These are phyloP conservation scores for Alosa alosa DNA, from an alignment of 2,113 vertebrate species.

Conservation along the genomic window DNA sequence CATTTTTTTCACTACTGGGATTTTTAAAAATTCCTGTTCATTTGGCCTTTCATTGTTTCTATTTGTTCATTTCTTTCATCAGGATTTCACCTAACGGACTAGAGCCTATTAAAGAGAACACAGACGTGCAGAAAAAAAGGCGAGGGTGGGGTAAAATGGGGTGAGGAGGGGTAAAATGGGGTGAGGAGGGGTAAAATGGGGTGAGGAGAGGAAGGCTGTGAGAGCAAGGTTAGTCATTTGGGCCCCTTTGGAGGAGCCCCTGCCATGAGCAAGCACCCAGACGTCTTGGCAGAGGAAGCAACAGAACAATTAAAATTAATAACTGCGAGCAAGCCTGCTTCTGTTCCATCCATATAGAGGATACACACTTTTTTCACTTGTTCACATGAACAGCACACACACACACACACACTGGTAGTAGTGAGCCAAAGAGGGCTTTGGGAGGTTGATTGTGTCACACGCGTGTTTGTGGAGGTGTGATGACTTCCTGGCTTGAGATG, in stretches of 20 bases:
- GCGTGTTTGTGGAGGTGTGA: constrained; percentile 25
- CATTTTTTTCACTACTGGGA: constrained; percentile 32
- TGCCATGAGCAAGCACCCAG: constrained; percentile 37
- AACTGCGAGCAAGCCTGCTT: constrained; percentile 39
- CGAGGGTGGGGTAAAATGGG: constrained; percentile 48
- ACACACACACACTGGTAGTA: constrained; percentile 8
- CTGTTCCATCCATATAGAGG: constrained; percentile 17
- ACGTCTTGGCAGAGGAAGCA: constrained; percentile 39
- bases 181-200: constrained; percentile 44
- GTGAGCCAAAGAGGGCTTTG: neutral
- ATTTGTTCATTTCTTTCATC: constrained; percentile 46
- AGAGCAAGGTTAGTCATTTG: constrained; percentile 43
- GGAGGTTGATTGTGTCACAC: constrained; percentile 33
- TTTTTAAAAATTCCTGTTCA: constrained; percentile 37
- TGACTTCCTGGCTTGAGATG: constrained; percentile 15
- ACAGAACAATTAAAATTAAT: constrained; percentile 52
- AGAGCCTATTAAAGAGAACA: constrained; percentile 49
- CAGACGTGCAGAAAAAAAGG: constrained; percentile 45
- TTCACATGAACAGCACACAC: constrained; percentile 24
- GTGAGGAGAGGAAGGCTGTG: constrained; percentile 17
- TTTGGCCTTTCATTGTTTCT: constrained; percentile 35
- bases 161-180: constrained; percentile 31
- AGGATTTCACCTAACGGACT: constrained; percentile 41
- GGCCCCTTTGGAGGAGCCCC: constrained; percentile 33
- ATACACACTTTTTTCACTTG: constrained; percentile 17